Conservation (phyloP, 2,888 invertebrate species). For the Rambutsinella grinnellia region DNA sequence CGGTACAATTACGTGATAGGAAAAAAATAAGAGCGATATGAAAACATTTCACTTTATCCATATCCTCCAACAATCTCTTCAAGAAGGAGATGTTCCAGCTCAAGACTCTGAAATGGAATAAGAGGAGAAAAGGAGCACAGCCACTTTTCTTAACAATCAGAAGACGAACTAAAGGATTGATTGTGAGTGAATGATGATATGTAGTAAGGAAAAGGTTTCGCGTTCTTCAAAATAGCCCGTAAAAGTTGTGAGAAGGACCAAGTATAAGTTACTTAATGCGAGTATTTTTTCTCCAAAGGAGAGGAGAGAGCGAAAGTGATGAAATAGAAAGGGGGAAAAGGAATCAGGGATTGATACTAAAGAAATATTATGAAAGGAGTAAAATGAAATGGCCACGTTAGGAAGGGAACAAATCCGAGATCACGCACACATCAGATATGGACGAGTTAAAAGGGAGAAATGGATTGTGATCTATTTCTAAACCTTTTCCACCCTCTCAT, state of each 20-base stretch:
- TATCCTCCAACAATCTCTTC: neutral
- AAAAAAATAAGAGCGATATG: neutral
- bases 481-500: neutral
- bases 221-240: neutral
- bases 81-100: neutral
- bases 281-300: neutral
- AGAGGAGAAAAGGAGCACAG: neutral
- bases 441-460: constrained; percentile 23
- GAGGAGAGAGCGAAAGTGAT: constrained; percentile 2
- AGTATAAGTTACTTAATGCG: neutral
- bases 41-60: neutral
- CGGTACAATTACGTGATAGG: neutral
- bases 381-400: constrained; percentile 12
- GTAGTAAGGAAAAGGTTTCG: neutral
- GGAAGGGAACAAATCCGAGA: constrained; percentile 1
- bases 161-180: neutral
- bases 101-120: neutral
- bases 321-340: constrained; percentile 23
- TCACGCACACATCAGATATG: constrained; percentile 25
- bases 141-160: neutral
- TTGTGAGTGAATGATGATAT: constrained; percentile 1
- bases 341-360: constrained; percentile 25
- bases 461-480: constrained; percentile 22
- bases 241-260: neutral
- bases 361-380: neutral